Conservation (phyloP, 2,797 vertebrate species). For the Hipposideros larvatus region DNA sequence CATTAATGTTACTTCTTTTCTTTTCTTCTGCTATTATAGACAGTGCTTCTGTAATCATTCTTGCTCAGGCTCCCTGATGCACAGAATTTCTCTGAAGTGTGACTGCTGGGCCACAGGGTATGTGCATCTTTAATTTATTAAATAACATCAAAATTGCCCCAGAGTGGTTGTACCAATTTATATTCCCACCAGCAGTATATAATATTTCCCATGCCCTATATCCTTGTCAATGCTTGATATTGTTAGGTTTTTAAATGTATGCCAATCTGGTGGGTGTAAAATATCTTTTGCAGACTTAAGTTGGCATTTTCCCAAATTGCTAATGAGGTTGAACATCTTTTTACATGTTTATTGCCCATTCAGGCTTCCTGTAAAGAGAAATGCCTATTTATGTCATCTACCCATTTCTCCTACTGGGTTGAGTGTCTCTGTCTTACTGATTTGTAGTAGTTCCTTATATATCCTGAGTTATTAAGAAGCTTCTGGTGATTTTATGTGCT, state of each 20-base stretch:
- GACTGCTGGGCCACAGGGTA: background rate
- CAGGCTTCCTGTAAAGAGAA: background rate
- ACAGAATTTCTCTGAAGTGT: background rate
- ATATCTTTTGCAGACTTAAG: conserved; percentile 43
- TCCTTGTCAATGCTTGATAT: background rate
- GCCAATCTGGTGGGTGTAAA: background rate
- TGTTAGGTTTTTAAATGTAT: conserved; percentile 20
- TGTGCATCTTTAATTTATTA: background rate
- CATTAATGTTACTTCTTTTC: background rate
- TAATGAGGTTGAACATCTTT: background rate
- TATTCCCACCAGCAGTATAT: background rate
- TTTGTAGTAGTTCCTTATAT: background rate
- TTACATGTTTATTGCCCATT: background rate
- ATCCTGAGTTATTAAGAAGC: background rate
- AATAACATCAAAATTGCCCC: background rate
- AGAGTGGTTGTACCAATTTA: background rate
- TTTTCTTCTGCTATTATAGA: background rate
- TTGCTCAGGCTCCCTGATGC: background rate
- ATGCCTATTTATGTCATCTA: background rate
- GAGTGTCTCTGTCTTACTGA: background rate
- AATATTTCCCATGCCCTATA: background rate
- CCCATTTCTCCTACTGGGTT: background rate
- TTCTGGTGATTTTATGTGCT: background rate
- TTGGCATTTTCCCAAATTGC: conserved; percentile 24
- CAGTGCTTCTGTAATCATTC: background rate